phyloP scores from a whole-genome alignment of 2,888 invertebrate species.

The Andrena dorsata region DNA sequence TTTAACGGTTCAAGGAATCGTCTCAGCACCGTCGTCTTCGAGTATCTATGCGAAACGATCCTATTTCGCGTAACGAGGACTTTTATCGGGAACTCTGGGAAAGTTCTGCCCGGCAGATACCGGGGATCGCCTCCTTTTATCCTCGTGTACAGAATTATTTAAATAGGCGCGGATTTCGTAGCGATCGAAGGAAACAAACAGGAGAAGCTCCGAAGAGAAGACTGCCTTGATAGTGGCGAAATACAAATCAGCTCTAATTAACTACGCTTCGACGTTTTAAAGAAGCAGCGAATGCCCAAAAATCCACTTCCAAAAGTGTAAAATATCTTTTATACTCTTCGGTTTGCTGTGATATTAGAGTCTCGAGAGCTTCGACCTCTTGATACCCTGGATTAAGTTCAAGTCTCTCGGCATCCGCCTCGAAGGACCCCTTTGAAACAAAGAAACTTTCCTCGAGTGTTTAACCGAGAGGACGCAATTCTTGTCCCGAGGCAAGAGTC shows the following conservation, averaged over 20 bases:
- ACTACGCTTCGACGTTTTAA: too few species aligned
- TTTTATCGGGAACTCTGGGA: constrained; percentile 1
- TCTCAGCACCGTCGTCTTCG: constrained; percentile 19
- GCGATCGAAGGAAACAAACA: too few species aligned
- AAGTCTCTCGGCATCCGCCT: background rate
- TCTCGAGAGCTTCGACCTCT: background rate
- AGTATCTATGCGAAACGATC: constrained; percentile 28
- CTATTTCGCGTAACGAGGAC: constrained; percentile 34
- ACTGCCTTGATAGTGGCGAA: too few species aligned
- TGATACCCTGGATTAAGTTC: background rate
- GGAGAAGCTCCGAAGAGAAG: too few species aligned
- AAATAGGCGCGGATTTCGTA: background rate
- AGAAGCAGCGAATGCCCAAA: too few species aligned
- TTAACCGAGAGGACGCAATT: constrained; percentile 1
- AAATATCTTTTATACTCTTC: background rate
- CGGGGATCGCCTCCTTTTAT: background rate
- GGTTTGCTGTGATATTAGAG: background rate
- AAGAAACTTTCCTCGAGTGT: background rate
- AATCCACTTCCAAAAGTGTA: too few species aligned
- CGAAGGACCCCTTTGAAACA: background rate
- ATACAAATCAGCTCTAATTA: too few species aligned
- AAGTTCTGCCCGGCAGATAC: constrained; percentile 9
- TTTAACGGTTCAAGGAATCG: constrained; percentile 39
- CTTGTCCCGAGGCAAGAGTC: constrained; percentile 1
- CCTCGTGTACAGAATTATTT: constrained; percentile 3